Conservation (phyloP, 2,113 vertebrate genomes). For the Elephantulus edwardii region DNA sequence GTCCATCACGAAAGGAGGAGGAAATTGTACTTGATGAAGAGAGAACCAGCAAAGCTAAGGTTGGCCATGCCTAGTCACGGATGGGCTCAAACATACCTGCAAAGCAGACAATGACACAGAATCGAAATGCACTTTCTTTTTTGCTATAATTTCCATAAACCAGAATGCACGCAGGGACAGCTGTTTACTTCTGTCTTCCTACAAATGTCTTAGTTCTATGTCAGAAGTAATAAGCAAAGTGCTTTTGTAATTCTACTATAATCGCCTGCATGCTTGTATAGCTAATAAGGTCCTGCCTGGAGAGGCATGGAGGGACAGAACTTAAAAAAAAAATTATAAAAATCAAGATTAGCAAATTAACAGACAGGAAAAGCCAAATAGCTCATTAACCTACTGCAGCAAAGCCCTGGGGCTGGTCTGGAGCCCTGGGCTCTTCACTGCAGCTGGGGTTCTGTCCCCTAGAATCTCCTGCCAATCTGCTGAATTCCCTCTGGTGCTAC, state of each 20-base stretch:
- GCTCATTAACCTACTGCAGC: constrained; percentile 31
- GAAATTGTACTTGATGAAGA: not conserved
- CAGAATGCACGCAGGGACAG: not conserved
- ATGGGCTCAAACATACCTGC: not conserved
- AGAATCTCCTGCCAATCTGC: not conserved
- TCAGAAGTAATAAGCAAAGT: constrained; percentile 36
- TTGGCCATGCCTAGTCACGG: not conserved
- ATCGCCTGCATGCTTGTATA: not conserved
- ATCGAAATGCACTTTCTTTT: not conserved
- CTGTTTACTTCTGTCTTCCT: not conserved
- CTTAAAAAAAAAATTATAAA: too few relatives aligned
- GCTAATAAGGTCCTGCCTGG: not conserved
- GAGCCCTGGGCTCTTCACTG: not conserved
- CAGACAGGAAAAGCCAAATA: constrained; percentile 47
- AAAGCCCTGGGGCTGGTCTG: not conserved
- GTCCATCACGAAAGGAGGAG: not conserved
- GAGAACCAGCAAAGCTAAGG: not conserved
- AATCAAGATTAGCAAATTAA: constrained; percentile 69
- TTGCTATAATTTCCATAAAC: not conserved
- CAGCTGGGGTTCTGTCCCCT: not conserved
- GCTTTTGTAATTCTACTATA: constrained; percentile 45
- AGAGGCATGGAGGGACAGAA: constrained; percentile 41
- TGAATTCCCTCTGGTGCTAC: not conserved
- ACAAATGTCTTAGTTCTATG: not conserved
- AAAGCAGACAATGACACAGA: not conserved